Percentiles rank a stretch among this genome's conserved stretches.
Conservation (phyloP, 2,888 invertebrate species). For the Julus scanicus region DNA sequence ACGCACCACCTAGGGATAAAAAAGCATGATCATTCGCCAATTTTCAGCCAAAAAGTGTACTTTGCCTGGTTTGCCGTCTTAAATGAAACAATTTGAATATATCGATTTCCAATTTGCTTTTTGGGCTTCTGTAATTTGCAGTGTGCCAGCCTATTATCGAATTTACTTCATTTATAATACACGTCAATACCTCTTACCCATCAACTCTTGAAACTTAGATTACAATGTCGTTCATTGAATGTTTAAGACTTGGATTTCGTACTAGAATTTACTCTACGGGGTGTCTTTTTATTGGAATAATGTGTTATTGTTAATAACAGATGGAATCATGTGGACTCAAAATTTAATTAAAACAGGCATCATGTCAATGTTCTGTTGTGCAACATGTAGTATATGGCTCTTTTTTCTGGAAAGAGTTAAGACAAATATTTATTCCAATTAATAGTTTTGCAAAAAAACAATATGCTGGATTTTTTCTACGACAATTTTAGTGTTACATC, state of each 20-base stretch:
- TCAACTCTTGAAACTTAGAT: not conserved
- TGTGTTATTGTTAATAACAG: not conserved
- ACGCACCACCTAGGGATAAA: constrained; percentile 18
- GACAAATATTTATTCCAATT: too few relatives aligned
- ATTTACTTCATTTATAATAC: not conserved
- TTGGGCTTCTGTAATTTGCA: constrained; percentile 40
- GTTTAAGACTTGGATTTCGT: not conserved
- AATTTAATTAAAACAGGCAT: too few relatives aligned
- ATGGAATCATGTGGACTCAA: too few relatives aligned
- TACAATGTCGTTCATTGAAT: not conserved
- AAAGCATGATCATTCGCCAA: constrained; percentile 30
- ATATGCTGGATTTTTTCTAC: too few relatives aligned
- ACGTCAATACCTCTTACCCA: not conserved
- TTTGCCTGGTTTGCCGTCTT: constrained; percentile 29
- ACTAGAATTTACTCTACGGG: not conserved
- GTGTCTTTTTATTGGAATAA: not conserved
- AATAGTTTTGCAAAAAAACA: too few relatives aligned
- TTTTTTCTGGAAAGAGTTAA: too few relatives aligned
- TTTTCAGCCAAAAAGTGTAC: constrained; percentile 25
- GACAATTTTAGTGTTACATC: too few relatives aligned
- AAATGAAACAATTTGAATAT: constrained; percentile 45
- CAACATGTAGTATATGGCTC: too few relatives aligned
- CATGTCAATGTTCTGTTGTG: too few relatives aligned
- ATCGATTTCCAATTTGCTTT: constrained; percentile 44
- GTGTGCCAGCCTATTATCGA: constrained; percentile 39